Evolutionary conservation across 1,140 invertebrate species (phyloP).

Genomic region (Sycophila sp.): DNA sequence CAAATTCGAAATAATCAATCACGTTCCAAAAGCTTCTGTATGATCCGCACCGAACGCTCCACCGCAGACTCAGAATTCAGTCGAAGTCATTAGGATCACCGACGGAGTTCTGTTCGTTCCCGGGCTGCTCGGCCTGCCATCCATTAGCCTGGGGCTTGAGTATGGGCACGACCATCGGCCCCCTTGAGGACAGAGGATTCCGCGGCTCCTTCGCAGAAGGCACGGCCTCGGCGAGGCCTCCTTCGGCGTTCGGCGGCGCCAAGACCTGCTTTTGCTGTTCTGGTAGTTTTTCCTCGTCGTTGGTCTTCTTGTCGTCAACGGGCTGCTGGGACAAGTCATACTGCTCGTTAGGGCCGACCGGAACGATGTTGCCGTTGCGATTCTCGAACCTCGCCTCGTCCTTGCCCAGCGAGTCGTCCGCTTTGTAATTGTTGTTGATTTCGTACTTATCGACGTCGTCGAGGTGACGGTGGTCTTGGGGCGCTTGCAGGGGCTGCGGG

Average conservation of each 20-base stretch:
- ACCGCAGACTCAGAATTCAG: too few relatives aligned
- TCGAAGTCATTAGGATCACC: slow-evolving; percentile 19
- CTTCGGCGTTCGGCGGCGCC: slow-evolving; percentile 10
- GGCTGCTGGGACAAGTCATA: slow-evolving; percentile 21
- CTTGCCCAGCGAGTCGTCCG: slow-evolving; percentile 29
- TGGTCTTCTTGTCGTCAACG: background rate
- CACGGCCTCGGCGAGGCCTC: background rate
- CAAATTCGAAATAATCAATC: too few relatives aligned
- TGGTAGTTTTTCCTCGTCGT: background rate
- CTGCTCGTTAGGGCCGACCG: slow-evolving; percentile 46
- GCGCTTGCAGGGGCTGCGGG: slow-evolving; percentile 52
- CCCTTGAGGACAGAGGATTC: slow-evolving; percentile 36
- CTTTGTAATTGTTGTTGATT: background rate
- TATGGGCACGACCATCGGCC: slow-evolving; percentile 23
- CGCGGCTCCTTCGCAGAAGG: background rate
- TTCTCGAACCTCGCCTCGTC: slow-evolving; percentile 51
- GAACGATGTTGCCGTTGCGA: slow-evolving; percentile 54
- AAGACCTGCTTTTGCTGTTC: slow-evolving; percentile 19
- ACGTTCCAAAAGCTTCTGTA: too few relatives aligned
- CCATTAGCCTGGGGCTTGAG: slow-evolving; percentile 6
- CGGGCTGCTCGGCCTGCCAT: background rate
- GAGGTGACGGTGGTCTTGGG: slow-evolving; percentile 45
- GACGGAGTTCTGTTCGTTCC: background rate
- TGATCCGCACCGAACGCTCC: too few relatives aligned
- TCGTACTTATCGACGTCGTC: slow-evolving; percentile 11